phyloP scores from a whole-genome alignment of 1,140 invertebrate genomes.

The Cylas formicarius region DNA sequence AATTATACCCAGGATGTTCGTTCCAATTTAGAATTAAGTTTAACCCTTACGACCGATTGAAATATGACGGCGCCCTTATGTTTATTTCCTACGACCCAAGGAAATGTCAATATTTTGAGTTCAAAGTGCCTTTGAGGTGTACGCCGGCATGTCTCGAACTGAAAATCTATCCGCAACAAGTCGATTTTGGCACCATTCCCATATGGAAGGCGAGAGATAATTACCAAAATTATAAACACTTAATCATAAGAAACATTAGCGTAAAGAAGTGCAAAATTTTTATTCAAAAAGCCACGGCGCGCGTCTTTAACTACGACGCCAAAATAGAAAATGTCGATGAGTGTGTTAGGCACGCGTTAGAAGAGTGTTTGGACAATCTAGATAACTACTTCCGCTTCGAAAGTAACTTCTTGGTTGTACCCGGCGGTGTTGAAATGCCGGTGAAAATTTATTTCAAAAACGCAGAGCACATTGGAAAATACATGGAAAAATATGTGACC shows the following conservation, averaged over 20 bases:
- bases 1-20: slow-evolving; percentile 14
- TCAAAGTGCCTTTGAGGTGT: slow-evolving; percentile 14
- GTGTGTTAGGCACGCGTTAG: slow-evolving; percentile 5
- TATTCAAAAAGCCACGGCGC: slow-evolving; percentile 18
- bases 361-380: slow-evolving; percentile 15
- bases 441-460: slow-evolving; percentile 22
- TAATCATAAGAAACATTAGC: slow-evolving; percentile 13
- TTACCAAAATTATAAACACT: not conserved
- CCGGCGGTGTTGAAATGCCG: not conserved
- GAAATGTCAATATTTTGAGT: slow-evolving; percentile 13
- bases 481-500: slow-evolving; percentile 18
- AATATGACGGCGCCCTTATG: slow-evolving; percentile 10
- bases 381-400: slow-evolving; percentile 20
- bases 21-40: slow-evolving; percentile 14
- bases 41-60: slow-evolving; percentile 6
- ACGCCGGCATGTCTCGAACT: slow-evolving; percentile 15
- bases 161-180: slow-evolving; percentile 7
- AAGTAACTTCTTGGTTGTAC: slow-evolving; percentile 9
- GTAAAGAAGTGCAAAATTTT: slow-evolving; percentile 14
- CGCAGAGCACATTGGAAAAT: slow-evolving; percentile 17
- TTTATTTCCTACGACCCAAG: slow-evolving; percentile 19
- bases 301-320: not conserved
- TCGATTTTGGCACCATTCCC: slow-evolving; percentile 23
- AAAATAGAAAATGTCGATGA: not conserved
- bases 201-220: slow-evolving; percentile 18